phyloP scores from a whole-genome alignment of 2,797 vertebrate species.

The Cuculus canorus region DNA sequence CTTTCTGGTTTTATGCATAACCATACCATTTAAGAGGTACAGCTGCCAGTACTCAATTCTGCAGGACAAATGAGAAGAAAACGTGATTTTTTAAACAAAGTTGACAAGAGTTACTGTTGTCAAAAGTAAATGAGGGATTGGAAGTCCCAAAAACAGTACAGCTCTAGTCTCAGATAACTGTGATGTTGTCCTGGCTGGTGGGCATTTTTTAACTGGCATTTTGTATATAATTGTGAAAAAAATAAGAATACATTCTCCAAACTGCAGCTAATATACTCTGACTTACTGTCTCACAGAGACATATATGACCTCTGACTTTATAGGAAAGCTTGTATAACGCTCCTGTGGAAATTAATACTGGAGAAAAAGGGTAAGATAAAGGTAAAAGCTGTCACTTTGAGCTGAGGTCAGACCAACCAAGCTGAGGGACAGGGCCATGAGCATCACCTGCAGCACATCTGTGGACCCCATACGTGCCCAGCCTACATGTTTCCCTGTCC shows the following conservation, averaged over 20 bases:
- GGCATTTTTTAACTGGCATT: neutral
- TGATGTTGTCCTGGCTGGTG: neutral
- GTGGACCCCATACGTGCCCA: rapidly evolving
- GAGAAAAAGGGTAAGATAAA: neutral
- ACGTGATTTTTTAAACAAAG: neutral
- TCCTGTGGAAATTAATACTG: neutral
- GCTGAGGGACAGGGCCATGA: neutral
- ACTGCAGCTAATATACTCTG: neutral
- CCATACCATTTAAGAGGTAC: neutral
- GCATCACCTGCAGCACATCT: neutral
- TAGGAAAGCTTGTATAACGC: neutral
- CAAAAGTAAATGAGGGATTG: neutral
- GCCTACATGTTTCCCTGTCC: neutral
- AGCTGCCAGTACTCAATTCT: neutral
- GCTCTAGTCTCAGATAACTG: neutral
- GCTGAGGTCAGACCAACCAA: neutral
- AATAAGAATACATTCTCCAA: neutral
- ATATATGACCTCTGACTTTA: neutral
- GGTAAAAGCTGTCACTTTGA: neutral
- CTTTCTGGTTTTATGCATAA: neutral
- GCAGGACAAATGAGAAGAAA: neutral
- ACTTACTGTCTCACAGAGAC: neutral
- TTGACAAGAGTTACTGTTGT: neutral
- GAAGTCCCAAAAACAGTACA: neutral
- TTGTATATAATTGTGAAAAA: neutral